Evolutionary conservation across 2,113 vertebrate species (phyloP).

Genomic region (Leucoraja erinaceus): DNA sequence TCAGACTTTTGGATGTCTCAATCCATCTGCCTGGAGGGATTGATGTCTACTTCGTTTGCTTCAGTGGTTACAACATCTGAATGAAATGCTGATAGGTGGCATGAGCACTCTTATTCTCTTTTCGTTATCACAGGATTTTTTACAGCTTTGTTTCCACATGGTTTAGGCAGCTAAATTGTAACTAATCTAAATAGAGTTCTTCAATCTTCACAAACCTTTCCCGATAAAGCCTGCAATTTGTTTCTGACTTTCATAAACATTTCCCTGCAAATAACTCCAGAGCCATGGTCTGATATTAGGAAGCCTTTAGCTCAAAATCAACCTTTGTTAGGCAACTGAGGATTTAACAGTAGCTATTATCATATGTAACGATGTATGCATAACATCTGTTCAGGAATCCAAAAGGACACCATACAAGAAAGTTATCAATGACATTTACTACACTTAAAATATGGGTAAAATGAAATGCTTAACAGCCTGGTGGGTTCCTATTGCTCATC

Average conservation of each 20-base stretch:
- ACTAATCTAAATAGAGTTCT: not conserved
- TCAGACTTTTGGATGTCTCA: not conserved
- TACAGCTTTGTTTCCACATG: not conserved
- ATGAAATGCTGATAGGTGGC: not conserved
- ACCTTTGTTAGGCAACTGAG: not conserved
- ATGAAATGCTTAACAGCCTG: not conserved
- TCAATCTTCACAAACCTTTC: not conserved
- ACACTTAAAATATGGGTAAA: not conserved
- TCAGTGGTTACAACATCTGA: not conserved
- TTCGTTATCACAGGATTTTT: not conserved
- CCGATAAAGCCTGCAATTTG: not conserved
- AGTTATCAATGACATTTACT: not conserved
- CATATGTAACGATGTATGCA: not conserved
- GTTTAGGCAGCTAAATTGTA: not conserved
- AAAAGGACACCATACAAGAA: not conserved
- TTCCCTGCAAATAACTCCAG: not conserved
- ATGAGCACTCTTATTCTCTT: not conserved
- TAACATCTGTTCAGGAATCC: not conserved
- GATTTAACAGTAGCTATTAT: not conserved
- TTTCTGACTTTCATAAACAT: not conserved
- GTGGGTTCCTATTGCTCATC: not conserved
- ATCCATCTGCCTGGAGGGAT: slow-evolving; percentile 19
- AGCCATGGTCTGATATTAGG: not conserved
- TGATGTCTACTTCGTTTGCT: not conserved
- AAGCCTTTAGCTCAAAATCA: not conserved